These are phyloP conservation scores for Pristis pectinata DNA, from an alignment of 2,797 vertebrate species.

Conservation along the genomic window DNA sequence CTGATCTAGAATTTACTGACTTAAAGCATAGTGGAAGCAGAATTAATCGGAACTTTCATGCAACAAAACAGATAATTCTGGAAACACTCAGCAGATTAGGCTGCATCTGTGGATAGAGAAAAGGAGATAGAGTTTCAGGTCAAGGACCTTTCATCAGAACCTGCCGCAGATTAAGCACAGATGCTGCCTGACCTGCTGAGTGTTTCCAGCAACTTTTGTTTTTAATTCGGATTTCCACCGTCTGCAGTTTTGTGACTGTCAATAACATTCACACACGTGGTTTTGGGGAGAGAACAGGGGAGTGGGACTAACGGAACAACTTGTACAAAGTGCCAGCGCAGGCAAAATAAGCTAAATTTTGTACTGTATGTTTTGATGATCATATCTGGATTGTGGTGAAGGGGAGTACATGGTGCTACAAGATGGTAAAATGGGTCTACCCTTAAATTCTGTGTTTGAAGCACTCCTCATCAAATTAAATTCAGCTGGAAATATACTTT, in stretches of 20 bases:
- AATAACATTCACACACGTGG: no score
- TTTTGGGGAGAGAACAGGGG: neutral
- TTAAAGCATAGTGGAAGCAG: neutral
- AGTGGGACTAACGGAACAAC: neutral
- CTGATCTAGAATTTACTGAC: neutral
- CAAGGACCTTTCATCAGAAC: no score
- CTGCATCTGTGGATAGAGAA: no score
- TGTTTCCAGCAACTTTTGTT: no score
- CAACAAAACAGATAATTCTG: no score
- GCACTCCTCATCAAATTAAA: neutral
- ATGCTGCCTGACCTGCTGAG: no score
- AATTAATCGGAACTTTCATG: neutral
- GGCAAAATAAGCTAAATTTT: neutral
- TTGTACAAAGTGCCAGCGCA: neutral
- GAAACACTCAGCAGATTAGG: no score
- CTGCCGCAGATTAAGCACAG: no score
- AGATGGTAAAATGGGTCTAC: neutral
- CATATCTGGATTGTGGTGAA: neutral
- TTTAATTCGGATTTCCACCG: no score
- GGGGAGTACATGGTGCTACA: neutral
- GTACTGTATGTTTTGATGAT: neutral
- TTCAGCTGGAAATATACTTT: neutral
- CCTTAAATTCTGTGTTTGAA: neutral
- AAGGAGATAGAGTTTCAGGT: no score
- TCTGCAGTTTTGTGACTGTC: no score